These are phyloP conservation scores for Acanthiza pusilla DNA, from an alignment of 2,797 vertebrate genomes.

Conservation along the genomic window DNA sequence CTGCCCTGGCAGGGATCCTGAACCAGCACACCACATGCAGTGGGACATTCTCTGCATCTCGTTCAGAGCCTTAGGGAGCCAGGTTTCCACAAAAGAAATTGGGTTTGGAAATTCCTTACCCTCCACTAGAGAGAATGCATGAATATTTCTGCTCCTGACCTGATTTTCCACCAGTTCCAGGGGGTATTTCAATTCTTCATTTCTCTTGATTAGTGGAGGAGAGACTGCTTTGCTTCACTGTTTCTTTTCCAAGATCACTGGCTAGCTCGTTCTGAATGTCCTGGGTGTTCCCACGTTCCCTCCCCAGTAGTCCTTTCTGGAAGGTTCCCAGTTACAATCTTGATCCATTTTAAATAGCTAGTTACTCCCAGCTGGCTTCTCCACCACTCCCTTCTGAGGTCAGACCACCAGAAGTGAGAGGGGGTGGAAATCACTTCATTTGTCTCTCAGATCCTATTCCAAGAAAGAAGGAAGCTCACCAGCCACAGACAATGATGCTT, in stretches of 20 bases:
- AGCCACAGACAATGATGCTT: background rate
- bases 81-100: slow-evolving; percentile 52
- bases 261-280: slow-evolving; percentile 6
- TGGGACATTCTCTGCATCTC: slow-evolving; percentile 37
- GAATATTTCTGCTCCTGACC: slow-evolving; percentile 48
- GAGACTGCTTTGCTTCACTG: background rate
- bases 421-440: background rate
- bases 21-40: slow-evolving; percentile 51
- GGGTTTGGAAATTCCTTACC: slow-evolving; percentile 41
- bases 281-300: background rate
- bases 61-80: slow-evolving; percentile 34
- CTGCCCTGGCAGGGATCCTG: slow-evolving; percentile 39
- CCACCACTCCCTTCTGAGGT: slow-evolving; percentile 24
- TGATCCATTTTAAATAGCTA: background rate
- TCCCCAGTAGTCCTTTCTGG: background rate
- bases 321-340: background rate
- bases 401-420: slow-evolving; percentile 22
- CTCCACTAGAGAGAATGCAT: background rate
- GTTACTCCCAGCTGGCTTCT: slow-evolving; percentile 1
- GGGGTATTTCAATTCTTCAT: slow-evolving; percentile 28
- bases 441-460: slow-evolving; percentile 6
- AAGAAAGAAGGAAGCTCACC: slow-evolving; percentile 6
- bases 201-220: slow-evolving; percentile 7
- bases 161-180: slow-evolving; percentile 44
- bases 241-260: slow-evolving; percentile 19